A percentile compares a stretch with the other conserved stretches of the same genome.
phyloP scores from a whole-genome alignment of 2,113 vertebrate species.

The Epinephelus lanceolatus region DNA sequence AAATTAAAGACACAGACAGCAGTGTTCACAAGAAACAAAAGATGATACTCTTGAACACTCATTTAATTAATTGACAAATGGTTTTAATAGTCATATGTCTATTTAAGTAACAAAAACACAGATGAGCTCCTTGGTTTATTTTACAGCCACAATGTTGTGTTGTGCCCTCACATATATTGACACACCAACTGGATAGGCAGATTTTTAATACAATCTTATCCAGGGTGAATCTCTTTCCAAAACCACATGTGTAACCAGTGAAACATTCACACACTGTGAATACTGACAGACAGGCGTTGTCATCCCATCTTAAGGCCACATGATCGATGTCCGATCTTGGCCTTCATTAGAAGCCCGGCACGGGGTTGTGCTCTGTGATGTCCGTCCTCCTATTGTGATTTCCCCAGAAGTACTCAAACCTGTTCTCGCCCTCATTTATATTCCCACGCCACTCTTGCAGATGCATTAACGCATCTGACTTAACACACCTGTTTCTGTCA shows the following conservation, averaged over 20 bases:
- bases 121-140: neutral
- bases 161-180: neutral
- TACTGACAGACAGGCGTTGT: neutral
- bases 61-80: neutral
- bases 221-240: neutral
- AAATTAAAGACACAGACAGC: neutral
- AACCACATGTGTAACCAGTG: neutral
- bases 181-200: neutral
- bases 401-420: neutral
- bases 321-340: neutral
- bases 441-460: neutral
- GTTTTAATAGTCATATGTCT: neutral
- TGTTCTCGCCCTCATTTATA: too few species aligned
- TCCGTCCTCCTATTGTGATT: slow-evolving; percentile 2
- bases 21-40: neutral
- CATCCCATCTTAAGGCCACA: neutral
- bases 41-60: neutral
- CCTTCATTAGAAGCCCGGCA: neutral
- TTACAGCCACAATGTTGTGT: neutral
- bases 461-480: neutral
- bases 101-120: neutral
- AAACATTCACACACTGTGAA: neutral
- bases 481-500: neutral
- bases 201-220: neutral
- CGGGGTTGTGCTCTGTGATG: neutral